These are phyloP conservation scores for Aquatica leii DNA, from an alignment of 2,888 invertebrate genomes.

Conservation along the genomic window DNA sequence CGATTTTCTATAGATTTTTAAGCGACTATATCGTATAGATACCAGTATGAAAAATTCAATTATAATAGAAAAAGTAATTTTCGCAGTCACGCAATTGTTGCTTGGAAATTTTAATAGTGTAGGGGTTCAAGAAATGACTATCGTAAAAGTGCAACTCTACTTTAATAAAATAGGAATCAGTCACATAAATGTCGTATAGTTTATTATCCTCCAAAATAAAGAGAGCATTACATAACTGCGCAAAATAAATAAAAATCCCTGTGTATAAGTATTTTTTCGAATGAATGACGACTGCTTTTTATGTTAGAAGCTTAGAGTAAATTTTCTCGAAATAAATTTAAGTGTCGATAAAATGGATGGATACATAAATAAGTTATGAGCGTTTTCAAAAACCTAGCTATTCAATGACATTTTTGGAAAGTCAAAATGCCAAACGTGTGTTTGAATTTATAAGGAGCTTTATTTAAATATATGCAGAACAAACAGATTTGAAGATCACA, in stretches of 20 bases:
- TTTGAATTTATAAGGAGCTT: background rate
- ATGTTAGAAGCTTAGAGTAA: slow-evolving; percentile 51
- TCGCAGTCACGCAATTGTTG: slow-evolving; percentile 26
- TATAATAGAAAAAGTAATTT: background rate
- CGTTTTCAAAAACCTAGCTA: slow-evolving; percentile 48
- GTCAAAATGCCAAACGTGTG: slow-evolving; percentile 1
- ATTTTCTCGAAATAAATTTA: slow-evolving; percentile 55
- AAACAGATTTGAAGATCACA: slow-evolving; percentile 17
- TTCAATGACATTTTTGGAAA: slow-evolving; percentile 37
- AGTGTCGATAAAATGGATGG: slow-evolving; percentile 55
- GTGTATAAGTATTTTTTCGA: slow-evolving; percentile 56
- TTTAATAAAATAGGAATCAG: slow-evolving; percentile 56
- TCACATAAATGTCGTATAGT: slow-evolving; percentile 54
- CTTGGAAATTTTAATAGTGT: slow-evolving; percentile 37
- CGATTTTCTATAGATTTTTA: too few species aligned
- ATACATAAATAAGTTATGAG: slow-evolving; percentile 54
- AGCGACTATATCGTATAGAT: too few species aligned
- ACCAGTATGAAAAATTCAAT: background rate
- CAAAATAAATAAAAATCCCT: slow-evolving; percentile 54
- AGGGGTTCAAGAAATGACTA: slow-evolving; percentile 39
- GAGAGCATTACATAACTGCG: slow-evolving; percentile 52
- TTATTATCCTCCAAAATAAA: slow-evolving; percentile 55
- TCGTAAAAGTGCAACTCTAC: slow-evolving; percentile 50
- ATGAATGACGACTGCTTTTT: slow-evolving; percentile 55
- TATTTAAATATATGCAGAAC: slow-evolving; percentile 14